Evolutionary conservation across 2,888 invertebrate species (phyloP).

Genomic region (Ariolimax columbianus): DNA sequence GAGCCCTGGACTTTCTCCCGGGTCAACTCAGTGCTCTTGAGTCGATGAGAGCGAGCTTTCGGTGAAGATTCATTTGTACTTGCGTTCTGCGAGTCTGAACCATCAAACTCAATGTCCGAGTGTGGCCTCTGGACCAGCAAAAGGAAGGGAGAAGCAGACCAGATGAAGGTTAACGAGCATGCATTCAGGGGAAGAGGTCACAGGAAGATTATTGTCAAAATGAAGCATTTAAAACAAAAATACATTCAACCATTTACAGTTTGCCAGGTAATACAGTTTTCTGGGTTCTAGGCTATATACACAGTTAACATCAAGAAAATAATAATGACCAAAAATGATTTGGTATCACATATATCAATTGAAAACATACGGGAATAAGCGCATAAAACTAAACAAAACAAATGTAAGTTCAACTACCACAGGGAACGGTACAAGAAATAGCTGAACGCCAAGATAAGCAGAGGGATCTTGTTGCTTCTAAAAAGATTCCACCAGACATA

Average conservation of each 20-base stretch:
- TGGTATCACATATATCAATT: no score
- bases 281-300: background rate
- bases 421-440: no score
- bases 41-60: slow-evolving; percentile 39
- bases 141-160: slow-evolving; percentile 37
- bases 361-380: no score
- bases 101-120: slow-evolving; percentile 45
- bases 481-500: no score
- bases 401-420: no score
- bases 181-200: background rate
- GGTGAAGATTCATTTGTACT: slow-evolving; percentile 52
- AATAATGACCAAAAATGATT: no score
- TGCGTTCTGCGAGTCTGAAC: slow-evolving; percentile 46
- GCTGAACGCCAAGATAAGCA: no score
- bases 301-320: background rate
- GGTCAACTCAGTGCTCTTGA: slow-evolving; percentile 56
- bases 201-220: background rate
- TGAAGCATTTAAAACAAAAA: background rate
- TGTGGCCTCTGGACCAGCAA: slow-evolving; percentile 27
- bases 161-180: slow-evolving; percentile 18
- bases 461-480: no score
- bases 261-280: background rate
- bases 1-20: slow-evolving; percentile 64
- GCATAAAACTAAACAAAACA: no score
- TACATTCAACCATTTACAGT: background rate